phyloP scores from a whole-genome alignment of 2,888 invertebrate species.

The Melieria picta region DNA sequence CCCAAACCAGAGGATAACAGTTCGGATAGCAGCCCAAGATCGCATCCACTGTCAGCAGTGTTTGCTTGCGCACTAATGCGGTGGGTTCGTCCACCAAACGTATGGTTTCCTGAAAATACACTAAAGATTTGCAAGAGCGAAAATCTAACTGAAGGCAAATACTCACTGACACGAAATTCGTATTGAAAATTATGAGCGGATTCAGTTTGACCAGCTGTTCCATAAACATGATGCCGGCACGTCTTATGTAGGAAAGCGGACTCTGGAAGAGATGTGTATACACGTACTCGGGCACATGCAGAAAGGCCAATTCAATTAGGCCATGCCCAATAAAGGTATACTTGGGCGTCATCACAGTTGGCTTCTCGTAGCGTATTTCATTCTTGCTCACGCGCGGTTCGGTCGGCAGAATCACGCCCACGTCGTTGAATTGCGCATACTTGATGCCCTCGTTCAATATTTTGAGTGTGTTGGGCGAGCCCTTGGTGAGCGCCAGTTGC shows the following conservation, averaged over 20 bases:
- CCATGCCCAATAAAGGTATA: slow-evolving; percentile 61
- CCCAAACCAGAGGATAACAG: slow-evolving; percentile 61
- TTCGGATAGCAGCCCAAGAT: slow-evolving; percentile 57
- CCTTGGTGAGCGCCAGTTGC: slow-evolving; percentile 51
- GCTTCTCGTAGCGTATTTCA: slow-evolving; percentile 57
- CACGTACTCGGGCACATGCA: slow-evolving; percentile 55
- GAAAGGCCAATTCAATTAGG: slow-evolving; percentile 50
- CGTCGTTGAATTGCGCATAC: slow-evolving; percentile 54
- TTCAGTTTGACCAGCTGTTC: slow-evolving; percentile 58
- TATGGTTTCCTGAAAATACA: slow-evolving; percentile 49
- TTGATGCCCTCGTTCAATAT: slow-evolving; percentile 57
- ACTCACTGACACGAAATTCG: slow-evolving; percentile 57
- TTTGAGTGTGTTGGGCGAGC: slow-evolving; percentile 57
- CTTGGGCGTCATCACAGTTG: slow-evolving; percentile 47
- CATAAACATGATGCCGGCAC: slow-evolving; percentile 57
- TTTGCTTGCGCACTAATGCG: slow-evolving; percentile 58
- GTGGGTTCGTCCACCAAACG: slow-evolving; percentile 54
- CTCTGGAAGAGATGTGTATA: slow-evolving; percentile 55
- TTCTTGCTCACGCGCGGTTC: slow-evolving; percentile 50
- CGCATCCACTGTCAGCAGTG: slow-evolving; percentile 55
- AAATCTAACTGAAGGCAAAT: not conserved
- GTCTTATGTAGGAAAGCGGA: slow-evolving; percentile 54
- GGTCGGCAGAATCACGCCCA: slow-evolving; percentile 46
- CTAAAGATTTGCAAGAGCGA: not conserved
- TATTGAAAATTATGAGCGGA: slow-evolving; percentile 60